phyloP scores from a whole-genome alignment of 2,113 vertebrate genomes.

The Podarcis raffonei region DNA sequence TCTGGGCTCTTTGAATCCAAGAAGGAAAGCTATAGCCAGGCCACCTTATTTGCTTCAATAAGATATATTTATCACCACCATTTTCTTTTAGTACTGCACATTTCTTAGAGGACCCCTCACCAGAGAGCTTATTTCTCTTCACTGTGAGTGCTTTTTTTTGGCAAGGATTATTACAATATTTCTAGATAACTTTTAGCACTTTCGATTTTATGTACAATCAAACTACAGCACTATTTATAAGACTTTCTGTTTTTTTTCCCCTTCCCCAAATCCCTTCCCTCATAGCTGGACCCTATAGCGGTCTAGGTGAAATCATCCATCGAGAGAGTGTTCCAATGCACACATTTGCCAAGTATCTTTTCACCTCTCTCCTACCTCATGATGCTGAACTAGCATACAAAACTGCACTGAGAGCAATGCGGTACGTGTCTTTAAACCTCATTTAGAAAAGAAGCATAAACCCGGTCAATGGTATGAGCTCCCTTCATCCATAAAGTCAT shows the following conservation, averaged over 20 bases:
- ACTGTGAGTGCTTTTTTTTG: not conserved
- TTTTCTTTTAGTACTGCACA: not conserved
- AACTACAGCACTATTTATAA: not conserved
- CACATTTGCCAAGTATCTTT: slow-evolving; percentile 99
- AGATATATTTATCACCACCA: not conserved
- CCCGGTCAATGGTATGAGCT: not conserved
- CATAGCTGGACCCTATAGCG: slow-evolving; percentile 94
- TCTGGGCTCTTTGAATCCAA: not conserved
- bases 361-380: slow-evolving; percentile 98
- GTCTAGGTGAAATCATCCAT: slow-evolving; percentile 93
- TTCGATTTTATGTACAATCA: not conserved
- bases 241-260: not conserved
- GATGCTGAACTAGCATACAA: slow-evolving; percentile 97
- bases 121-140: slow-evolving; percentile 7
- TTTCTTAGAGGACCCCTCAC: not conserved
- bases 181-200: slow-evolving; percentile 6
- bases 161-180: not conserved
- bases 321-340: slow-evolving; percentile 99
- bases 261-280: slow-evolving; percentile 20
- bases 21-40: not conserved
- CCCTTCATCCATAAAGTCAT: not conserved
- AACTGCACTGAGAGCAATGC: slow-evolving; percentile 98
- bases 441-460: not conserved
- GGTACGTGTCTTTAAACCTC: slow-evolving; percentile 78
- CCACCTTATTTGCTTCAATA: not conserved